These are phyloP conservation scores for Lithosia quadra DNA, from an alignment of 2,888 invertebrate species.

Conservation along the genomic window DNA sequence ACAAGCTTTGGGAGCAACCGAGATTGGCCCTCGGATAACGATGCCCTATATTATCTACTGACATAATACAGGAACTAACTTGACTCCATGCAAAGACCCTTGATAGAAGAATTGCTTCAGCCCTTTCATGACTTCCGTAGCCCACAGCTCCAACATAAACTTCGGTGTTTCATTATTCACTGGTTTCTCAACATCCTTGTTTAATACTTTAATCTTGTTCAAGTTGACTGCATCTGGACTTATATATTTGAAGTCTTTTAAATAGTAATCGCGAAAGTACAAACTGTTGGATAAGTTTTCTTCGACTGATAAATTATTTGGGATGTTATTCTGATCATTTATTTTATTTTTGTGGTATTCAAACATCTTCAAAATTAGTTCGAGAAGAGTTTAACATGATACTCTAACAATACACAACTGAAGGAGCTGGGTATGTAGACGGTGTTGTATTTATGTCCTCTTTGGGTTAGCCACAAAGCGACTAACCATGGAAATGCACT, in stretches of 20 bases:
- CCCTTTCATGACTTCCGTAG: conserved; percentile 69
- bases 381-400: too few relatives aligned
- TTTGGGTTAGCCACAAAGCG: conserved; percentile 1
- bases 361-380: conserved; percentile 41
- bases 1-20: too few relatives aligned
- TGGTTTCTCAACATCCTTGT: conserved; percentile 39
- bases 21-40: too few relatives aligned
- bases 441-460: neutral
- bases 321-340: conserved; percentile 41
- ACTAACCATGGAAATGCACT: conserved; percentile 24
- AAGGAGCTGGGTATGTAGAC: neutral
- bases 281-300: conserved; percentile 49
- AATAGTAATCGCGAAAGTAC: conserved; percentile 72
- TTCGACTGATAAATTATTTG: conserved; percentile 45
- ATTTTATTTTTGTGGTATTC: conserved; percentile 47
- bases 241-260: conserved; percentile 77
- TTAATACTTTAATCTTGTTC: conserved; percentile 42
- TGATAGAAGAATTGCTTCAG: conserved; percentile 78
- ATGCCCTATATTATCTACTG: too few relatives aligned
- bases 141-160: conserved; percentile 67
- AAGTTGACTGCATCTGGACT: conserved; percentile 62
- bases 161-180: conserved; percentile 34
- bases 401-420: neutral
- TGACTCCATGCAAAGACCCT: conserved; percentile 81
- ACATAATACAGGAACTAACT: conserved; percentile 66